Evolutionary conservation across 35 echinoderm and acorn worm species (phyloP).

Genomic region (Antedon bifida): DNA sequence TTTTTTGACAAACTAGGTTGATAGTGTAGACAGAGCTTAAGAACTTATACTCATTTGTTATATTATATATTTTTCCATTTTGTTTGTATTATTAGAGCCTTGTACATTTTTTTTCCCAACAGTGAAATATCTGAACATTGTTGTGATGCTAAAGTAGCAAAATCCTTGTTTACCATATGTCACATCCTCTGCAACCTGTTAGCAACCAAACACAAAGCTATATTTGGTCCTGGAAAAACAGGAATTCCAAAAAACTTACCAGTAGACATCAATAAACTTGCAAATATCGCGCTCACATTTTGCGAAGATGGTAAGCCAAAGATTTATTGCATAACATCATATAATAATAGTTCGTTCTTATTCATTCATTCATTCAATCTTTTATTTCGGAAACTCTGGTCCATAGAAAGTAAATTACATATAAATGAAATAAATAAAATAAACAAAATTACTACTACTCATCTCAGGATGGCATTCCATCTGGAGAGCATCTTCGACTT

Average conservation of each 20-base stretch:
- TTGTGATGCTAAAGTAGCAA: conserved; percentile 15
- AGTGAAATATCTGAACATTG: conserved; percentile 45
- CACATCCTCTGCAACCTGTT: conserved; percentile 44
- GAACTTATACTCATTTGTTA: too few species aligned
- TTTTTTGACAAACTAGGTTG: too few species aligned
- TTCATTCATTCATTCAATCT: background rate
- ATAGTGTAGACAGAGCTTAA: too few species aligned
- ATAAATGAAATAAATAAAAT: too few species aligned
- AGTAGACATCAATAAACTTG: conserved; percentile 23
- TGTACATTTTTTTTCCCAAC: too few species aligned
- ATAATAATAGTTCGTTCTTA: background rate
- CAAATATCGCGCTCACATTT: conserved; percentile 21
- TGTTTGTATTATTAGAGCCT: too few species aligned
- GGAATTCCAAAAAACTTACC: conserved; percentile 14
- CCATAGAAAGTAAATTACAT: too few species aligned
- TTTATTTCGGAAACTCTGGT: background rate
- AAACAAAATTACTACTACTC: too few species aligned
- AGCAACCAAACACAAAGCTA: conserved; percentile 12
- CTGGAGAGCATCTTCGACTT: too few species aligned
- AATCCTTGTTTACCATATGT: conserved; percentile 35
- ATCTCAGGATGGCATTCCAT: too few species aligned
- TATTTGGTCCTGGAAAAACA: background rate
- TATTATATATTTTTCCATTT: too few species aligned
- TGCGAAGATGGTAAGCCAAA: conserved; percentile 34
- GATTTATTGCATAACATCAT: conserved; percentile 12